Conservation (phyloP, 1,140 invertebrate genomes). For the Drosophila hydei region DNA sequence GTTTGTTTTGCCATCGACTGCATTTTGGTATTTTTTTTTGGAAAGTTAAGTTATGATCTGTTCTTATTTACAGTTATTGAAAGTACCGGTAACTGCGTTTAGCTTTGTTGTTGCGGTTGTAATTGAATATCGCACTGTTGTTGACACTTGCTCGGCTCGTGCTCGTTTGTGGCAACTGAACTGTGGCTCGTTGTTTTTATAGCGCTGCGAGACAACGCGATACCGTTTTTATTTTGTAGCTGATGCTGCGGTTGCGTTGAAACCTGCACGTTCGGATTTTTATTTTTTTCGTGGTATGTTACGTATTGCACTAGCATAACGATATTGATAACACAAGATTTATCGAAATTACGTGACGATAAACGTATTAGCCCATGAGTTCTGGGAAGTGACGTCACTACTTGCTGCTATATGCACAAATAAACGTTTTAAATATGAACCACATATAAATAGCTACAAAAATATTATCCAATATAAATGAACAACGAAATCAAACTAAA, state of each 20-base stretch:
- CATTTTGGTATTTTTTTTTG: conserved; percentile 47
- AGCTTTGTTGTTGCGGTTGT: conserved; percentile 15
- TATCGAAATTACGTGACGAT: conserved; percentile 21
- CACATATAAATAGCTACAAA: neutral
- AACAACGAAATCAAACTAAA: too few species aligned
- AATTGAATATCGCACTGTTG: conserved; percentile 7
- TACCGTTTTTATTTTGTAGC: conserved; percentile 32
- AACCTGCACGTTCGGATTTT: conserved; percentile 43
- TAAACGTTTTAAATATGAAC: neutral
- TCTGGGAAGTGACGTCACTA: neutral
- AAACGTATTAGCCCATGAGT: neutral
- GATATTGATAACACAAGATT: conserved; percentile 4
- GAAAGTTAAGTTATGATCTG: conserved; percentile 2
- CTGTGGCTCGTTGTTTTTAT: conserved; percentile 29
- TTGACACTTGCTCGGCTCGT: conserved; percentile 39
- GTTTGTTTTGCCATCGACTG: conserved; percentile 69
- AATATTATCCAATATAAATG: too few species aligned
- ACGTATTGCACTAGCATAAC: conserved; percentile 29
- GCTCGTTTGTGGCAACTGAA: conserved; percentile 37
- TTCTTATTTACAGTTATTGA: conserved; percentile 19
- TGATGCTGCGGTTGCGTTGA: conserved; percentile 29
- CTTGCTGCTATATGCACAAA: neutral
- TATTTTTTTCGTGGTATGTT: conserved; percentile 19
- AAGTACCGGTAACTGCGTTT: conserved; percentile 24
- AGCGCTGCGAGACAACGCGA: conserved; percentile 1